Evolutionary conservation across 2,888 invertebrate species (phyloP).

Genomic region (Cistogaster globosa): DNA sequence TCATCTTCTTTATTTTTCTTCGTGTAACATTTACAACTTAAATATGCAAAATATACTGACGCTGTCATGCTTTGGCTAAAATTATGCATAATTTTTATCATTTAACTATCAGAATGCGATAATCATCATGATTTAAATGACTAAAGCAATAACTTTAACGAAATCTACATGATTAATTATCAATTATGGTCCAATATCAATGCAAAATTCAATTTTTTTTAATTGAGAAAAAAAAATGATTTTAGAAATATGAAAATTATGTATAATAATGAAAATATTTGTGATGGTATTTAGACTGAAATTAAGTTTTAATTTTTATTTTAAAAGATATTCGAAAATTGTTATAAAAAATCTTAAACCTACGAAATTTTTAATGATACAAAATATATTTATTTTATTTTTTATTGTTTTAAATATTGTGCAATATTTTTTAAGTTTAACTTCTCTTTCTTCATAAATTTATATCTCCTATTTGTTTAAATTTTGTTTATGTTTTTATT

Average conservation of each 20-base stretch:
- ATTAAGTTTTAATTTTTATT: conserved; percentile 1
- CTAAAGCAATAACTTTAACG: neutral
- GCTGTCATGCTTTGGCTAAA: conserved; percentile 56
- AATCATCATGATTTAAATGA: conserved; percentile 58
- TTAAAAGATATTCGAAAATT: neutral
- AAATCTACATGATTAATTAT: conserved; percentile 58
- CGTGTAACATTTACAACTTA: neutral
- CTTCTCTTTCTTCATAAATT: no score
- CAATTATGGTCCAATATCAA: conserved; percentile 57
- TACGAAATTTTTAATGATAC: no score
- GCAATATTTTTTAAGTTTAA: no score
- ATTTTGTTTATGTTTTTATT: neutral
- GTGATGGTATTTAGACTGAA: conserved; percentile 4
- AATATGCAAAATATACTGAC: conserved; percentile 18
- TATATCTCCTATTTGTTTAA: neutral
- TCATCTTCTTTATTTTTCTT: neutral
- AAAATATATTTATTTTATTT: no score
- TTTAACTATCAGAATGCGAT: conserved; percentile 62
- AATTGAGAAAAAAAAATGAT: neutral
- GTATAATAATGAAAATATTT: conserved; percentile 6
- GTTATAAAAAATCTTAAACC: neutral
- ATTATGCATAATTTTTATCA: conserved; percentile 67
- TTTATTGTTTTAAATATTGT: no score
- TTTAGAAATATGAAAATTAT: neutral
- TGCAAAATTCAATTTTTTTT: conserved; percentile 38